phyloP scores from a whole-genome alignment of 2,113 vertebrate genomes.

The Trogon surrucura region DNA sequence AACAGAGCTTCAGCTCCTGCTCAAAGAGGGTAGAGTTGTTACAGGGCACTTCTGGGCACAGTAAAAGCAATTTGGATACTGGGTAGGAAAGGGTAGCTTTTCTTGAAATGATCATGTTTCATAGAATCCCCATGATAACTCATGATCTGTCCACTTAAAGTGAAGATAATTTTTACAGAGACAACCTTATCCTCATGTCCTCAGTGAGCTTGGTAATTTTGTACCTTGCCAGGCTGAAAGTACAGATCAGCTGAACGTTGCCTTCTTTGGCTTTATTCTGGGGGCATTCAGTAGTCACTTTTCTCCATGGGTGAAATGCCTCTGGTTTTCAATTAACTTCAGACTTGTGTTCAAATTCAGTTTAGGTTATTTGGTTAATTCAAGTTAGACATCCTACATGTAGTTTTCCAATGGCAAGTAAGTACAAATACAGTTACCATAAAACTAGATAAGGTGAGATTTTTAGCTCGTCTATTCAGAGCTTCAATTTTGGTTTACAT shows the following conservation, averaged over 20 bases:
- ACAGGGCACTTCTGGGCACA: neutral
- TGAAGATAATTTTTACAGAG: neutral
- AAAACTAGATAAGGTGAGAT: neutral
- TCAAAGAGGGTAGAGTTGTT: neutral
- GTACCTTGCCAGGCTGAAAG: neutral
- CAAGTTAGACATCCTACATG: neutral
- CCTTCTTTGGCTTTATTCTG: neutral
- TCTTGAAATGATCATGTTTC: neutral
- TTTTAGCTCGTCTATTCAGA: neutral
- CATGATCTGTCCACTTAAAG: neutral
- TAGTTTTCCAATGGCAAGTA: neutral
- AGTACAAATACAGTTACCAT: neutral
- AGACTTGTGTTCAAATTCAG: neutral
- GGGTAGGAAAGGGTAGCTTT: neutral
- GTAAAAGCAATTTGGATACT: neutral
- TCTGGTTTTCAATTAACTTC: neutral
- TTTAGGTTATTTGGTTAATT: neutral
- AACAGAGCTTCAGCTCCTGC: neutral
- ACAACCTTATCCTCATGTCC: neutral
- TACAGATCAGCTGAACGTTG: neutral
- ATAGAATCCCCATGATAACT: neutral
- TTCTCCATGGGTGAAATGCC: neutral
- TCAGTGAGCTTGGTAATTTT: neutral
- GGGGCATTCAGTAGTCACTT: neutral
- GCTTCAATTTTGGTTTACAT: neutral